Evolutionary conservation across 2,888 invertebrate species (phyloP), one percentile per base, ranked within the genome.

Genomic region (Nymphalis polychloros): DNA sequence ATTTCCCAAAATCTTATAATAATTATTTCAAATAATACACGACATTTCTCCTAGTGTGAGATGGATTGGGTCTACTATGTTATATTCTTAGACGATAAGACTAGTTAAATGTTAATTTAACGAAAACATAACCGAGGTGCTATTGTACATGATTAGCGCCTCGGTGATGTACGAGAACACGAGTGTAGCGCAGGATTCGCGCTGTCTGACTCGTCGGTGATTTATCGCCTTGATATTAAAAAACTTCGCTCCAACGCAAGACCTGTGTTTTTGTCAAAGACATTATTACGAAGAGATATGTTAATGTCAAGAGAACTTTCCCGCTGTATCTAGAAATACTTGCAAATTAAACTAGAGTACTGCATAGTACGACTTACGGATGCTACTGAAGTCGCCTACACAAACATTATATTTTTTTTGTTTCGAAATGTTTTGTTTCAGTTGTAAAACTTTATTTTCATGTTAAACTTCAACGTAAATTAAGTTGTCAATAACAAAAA

Each of bases 211-310:
- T 23, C 57, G 2, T 5, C 52, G 1, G 13, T 59, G 50, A 64
- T 64, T 64, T 64, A 64, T 59, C 19, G 49, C 64, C n/a, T 10
- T 17, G 20, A 64, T 64, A 64, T 64, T 59, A 64, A 50, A 64
- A 64, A 59, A 59, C 64, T 64, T 59, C 49, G 41, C 59, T 20
- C 20, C 41, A 23, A 16, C 59, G 35, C 49, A 41, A 41, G 52
- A 27, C 23, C 52, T 23, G 20, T 31, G 35, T 48, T 57, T 63
- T 55, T 63, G 52, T 63, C 53, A 63, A 19, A 53, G 46, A 63
- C 27, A 47, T 23, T 52, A 52, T 52, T 52, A 52, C 23, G 23
- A 52, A 52, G 23, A 20, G 23, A 20, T 52, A 52, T 52, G 52
- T 23, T 52, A 52, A 52, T 52, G 52, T 52, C 16, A 41, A 41